These are phyloP conservation scores for Hippocampus zosterae DNA, from an alignment of 2,113 vertebrate species.

Conservation along the genomic window DNA sequence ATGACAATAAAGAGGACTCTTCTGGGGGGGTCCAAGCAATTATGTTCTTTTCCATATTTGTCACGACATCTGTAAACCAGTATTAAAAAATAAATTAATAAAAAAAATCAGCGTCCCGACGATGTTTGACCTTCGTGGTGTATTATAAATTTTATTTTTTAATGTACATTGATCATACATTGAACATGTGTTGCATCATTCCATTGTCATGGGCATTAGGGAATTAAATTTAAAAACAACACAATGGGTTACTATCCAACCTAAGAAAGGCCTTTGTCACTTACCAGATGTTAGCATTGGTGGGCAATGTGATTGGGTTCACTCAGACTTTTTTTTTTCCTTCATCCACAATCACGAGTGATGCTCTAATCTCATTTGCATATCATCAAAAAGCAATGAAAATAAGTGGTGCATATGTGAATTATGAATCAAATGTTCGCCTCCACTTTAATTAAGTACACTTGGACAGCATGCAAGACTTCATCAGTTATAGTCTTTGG, in stretches of 20 bases:
- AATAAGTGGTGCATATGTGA: slow-evolving; percentile 28
- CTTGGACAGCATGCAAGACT: not conserved
- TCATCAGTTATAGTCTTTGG: slow-evolving; percentile 4
- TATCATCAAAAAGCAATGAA: slow-evolving; percentile 49
- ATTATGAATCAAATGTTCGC: slow-evolving; percentile 21
- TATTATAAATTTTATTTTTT: not conserved
- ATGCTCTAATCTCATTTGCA: slow-evolving; percentile 43
- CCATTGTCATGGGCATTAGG: not conserved
- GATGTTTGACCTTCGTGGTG: too few species aligned
- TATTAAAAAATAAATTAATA: too few species aligned
- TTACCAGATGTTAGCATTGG: slow-evolving; percentile 18
- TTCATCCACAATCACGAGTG: slow-evolving; percentile 24
- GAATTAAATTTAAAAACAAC: slow-evolving; percentile 5
- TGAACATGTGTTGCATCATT: not conserved
- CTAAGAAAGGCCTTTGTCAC: slow-evolving; percentile 2
- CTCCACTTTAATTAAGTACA: slow-evolving; percentile 17
- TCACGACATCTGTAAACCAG: too few species aligned
- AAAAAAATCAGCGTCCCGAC: too few species aligned
- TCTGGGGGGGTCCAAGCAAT: too few species aligned
- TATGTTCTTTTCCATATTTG: too few species aligned
- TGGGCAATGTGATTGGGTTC: slow-evolving; percentile 4
- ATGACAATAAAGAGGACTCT: too few species aligned
- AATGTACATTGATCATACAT: not conserved
- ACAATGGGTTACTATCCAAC: slow-evolving; percentile 31
- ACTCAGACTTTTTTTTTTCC: slow-evolving; percentile 12